Evolutionary conservation across 2,888 invertebrate genomes (phyloP), one percentile per base, ranked within the genome.

Genomic region (Mimachlamys varia): DNA sequence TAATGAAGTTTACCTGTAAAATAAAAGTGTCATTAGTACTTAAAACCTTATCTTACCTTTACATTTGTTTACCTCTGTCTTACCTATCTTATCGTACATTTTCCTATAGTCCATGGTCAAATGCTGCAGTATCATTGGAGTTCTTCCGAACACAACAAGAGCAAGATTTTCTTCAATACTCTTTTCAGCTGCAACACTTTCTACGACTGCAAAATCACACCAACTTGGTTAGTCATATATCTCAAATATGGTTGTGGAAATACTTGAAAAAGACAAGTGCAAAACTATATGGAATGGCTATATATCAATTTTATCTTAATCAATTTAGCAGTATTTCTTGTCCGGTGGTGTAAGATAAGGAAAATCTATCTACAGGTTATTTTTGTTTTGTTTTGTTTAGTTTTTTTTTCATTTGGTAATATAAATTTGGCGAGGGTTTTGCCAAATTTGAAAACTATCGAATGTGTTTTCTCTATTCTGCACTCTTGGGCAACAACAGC

Each of bases 1-100:
- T 33, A 33, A 12, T 22, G 27, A 33, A 76, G 76, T 33, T 76
- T 27, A 27, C 76, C 76, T 76, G 76, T 33, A 76, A 76, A 33
- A 27, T 12, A 27, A 76, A 76, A 33, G 2, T 7, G 7, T 76
- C 2, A 33, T 76, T 76, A 76, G 33, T 76, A 33, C 33, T 76
- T 76, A 33, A 44, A 33, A 58, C 0, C 27, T 76, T 22, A 76
- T 76, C 7, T 27, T n/a, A 76, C 33, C 76, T 33, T 44, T 44
- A 44, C 44, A 44, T 7, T 7, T n/a, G 22, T 10, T 62, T 76
- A 27, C 4, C 76, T 76, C 33, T 27, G 19, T 27, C 76, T 76
- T 76, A 76, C 76, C 76, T 76, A 76, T 76, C 76, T 76, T 76
- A 76, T 76, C 76, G 33, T 76, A 76, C 76, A 76, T 5, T 76